Evolutionary conservation across 2,888 invertebrate species (phyloP).

Genomic region (Macaria liturata): DNA sequence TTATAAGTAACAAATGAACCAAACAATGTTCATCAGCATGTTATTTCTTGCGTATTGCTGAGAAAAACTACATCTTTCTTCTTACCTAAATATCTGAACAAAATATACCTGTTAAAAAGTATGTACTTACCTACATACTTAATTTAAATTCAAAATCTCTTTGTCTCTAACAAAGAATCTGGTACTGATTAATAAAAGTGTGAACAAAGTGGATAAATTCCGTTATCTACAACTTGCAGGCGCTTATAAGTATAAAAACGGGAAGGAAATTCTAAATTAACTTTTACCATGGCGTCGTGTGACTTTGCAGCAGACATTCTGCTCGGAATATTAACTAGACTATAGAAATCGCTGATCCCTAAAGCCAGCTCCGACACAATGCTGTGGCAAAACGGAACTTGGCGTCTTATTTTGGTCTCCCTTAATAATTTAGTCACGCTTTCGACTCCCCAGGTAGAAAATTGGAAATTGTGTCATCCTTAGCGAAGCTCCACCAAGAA

Average conservation of each 20-base stretch:
- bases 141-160: not conserved
- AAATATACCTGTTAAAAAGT: no score
- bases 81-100: no score
- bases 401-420: constrained; percentile 72
- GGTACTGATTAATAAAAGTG: not conserved
- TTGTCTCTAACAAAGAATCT: not conserved
- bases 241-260: constrained; percentile 50
- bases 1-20: no score
- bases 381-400: constrained; percentile 69
- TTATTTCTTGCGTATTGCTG: no score
- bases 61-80: no score
- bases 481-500: constrained; percentile 59
- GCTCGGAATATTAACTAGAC: constrained; percentile 75
- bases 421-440: constrained; percentile 80
- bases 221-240: constrained; percentile 23
- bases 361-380: constrained; percentile 69
- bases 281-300: constrained; percentile 66
- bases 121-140: no score
- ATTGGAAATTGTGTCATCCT: constrained; percentile 79
- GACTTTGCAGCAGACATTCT: constrained; percentile 65
- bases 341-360: constrained; percentile 74
- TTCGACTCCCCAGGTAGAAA: constrained; percentile 74
- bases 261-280: constrained; percentile 70
- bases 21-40: no score
- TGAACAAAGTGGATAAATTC: constrained; percentile 7